Evolutionary conservation across 2,797 vertebrate genomes (phyloP), one percentile per base, ranked within the genome.

Genomic region (Catharus ustulatus): DNA sequence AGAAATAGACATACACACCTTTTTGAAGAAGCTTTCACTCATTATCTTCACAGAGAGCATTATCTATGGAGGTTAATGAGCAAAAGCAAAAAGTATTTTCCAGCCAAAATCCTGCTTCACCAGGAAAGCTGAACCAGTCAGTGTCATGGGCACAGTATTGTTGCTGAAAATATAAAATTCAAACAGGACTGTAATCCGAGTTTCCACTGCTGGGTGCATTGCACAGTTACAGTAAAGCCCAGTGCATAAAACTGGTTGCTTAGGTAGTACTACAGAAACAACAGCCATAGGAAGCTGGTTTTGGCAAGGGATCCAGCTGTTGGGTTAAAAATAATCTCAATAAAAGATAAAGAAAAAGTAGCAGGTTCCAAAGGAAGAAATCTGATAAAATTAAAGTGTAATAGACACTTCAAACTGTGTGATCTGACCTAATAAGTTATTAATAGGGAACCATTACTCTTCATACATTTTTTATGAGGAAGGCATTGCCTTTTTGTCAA

Each of bases 381-480:
- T 97, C 97, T 97, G 98, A 98, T 98, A 97, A 98, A 98, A 98
- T 98, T 98, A 97, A 98, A 97, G 96, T 96, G 97, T 98, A 98
- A 98, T 95, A 98, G 98, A 98, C 97, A 97, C 98, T 98, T 97
- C 98, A 97, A 98, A 98, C 97, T 97, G 97, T 98, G 97, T 98
- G 98, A 98, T 98, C 98, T 98, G 98, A 98, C 98, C 98, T 98
- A 98, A 98, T 99, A 98, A 98, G 98, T 99, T 99, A 99, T 99
- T 99, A 98, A 99, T 99, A 98, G 98, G 98, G 97, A 98, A 97
- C 98, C 98, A 99, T 99, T 99, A 99, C 98, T 98, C 98, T 98
- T 99, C 98, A 99, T 99, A 94, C 98, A 99, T 99, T 98, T 99
- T 99, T 99, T 98, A 99, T 99, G 97, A 98, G 96, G 94, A 98